Percentiles rank a stretch among this genome's conserved stretches.
phyloP scores from a whole-genome alignment of 2,888 invertebrate genomes.

The Protodeltote pygarga region DNA sequence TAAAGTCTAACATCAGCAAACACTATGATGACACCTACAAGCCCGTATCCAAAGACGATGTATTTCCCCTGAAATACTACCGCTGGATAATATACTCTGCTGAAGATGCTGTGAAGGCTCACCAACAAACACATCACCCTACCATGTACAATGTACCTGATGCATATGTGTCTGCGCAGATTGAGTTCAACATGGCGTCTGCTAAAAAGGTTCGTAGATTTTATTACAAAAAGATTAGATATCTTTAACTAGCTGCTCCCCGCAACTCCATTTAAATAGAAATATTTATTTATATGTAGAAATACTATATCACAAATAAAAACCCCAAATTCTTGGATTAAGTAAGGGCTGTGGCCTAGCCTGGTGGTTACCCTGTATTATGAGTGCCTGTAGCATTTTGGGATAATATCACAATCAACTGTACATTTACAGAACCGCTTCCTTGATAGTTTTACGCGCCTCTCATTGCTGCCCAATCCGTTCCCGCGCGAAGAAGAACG shows the following conservation, averaged over 20 bases:
- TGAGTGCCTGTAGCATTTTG: too few species aligned
- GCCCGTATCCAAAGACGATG: constrained; percentile 81
- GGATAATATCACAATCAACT: too few species aligned
- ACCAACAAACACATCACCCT: constrained; percentile 94
- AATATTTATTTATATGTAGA: too few species aligned
- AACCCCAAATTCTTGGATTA: too few species aligned
- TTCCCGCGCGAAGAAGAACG: constrained; percentile 91
- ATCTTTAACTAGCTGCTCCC: too few species aligned
- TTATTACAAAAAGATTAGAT: too few species aligned
- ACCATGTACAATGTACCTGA: constrained; percentile 92
- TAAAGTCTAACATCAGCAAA: constrained; percentile 76
- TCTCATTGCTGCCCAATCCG: constrained; percentile 89
- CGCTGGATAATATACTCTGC: constrained; percentile 88
- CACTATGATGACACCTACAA: constrained; percentile 87
- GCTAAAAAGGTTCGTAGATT: constrained; percentile 88
- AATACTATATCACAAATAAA: too few species aligned
- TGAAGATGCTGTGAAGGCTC: constrained; percentile 91
- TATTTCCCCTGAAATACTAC: constrained; percentile 89
- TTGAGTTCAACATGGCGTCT: constrained; percentile 94
- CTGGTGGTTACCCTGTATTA: too few species aligned
- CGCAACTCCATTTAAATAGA: too few species aligned
- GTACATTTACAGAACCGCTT: constrained; percentile 86
- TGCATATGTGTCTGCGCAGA: constrained; percentile 89
- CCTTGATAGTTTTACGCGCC: constrained; percentile 89
- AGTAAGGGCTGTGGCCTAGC: too few species aligned